These are phyloP conservation scores for Chymomyza amoena DNA, from an alignment of 2,888 invertebrate species.

Conservation along the genomic window DNA sequence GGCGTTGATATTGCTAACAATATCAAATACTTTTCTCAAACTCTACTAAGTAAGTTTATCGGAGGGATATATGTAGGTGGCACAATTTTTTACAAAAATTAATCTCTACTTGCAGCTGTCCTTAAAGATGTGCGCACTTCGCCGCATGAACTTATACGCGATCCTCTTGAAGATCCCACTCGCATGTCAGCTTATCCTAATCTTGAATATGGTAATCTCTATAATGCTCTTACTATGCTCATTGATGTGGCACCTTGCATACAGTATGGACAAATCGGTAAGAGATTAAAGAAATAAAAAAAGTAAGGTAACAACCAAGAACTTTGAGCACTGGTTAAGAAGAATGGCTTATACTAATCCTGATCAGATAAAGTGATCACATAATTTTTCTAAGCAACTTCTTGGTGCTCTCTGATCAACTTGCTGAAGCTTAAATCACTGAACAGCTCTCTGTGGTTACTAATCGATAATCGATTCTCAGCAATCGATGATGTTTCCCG, in stretches of 20 bases:
- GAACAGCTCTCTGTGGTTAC: too few relatives aligned
- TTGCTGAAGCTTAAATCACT: too few relatives aligned
- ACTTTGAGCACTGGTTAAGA: neutral
- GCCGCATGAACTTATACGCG: constrained; percentile 93
- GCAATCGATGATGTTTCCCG: too few relatives aligned
- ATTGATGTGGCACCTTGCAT: constrained; percentile 96
- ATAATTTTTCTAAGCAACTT: too few relatives aligned
- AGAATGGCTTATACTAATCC: neutral
- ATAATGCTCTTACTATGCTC: constrained; percentile 88
- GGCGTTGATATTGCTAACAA: constrained; percentile 98
- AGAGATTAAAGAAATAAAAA: constrained; percentile 8
- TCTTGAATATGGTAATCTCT: constrained; percentile 97
- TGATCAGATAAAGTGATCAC: neutral
- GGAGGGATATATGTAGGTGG: too few relatives aligned
- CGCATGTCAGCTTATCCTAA: constrained; percentile 96
- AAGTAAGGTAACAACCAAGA: too few relatives aligned
- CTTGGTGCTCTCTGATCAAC: too few relatives aligned
- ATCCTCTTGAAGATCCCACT: constrained; percentile 90
- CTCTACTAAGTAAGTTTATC: constrained; percentile 90
- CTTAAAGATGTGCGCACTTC: constrained; percentile 97
- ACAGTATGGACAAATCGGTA: constrained; percentile 92
- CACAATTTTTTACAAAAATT: neutral
- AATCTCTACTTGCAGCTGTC: constrained; percentile 83
- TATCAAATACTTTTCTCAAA: constrained; percentile 98
- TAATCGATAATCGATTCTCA: too few relatives aligned